Evolutionary conservation across 2,797 vertebrate genomes (phyloP).

Genomic region (Aldrovandia affinis): DNA sequence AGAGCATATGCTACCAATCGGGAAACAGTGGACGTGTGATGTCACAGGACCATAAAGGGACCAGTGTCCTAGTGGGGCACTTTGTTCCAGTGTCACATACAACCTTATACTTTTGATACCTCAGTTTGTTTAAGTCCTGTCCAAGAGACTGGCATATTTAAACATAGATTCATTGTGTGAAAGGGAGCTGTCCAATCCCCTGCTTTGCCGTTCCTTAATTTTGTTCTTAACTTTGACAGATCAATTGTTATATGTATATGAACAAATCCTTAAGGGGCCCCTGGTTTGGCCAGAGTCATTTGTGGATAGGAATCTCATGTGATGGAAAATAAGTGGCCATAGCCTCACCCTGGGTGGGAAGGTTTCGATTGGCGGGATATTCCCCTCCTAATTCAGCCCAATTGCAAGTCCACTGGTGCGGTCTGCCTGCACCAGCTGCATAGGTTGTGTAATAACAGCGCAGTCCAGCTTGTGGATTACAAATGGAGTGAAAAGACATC

Average conservation of each 20-base stretch:
- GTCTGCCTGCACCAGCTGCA: no score
- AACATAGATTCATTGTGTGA: background rate
- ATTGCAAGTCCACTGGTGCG: no score
- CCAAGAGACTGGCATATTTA: background rate
- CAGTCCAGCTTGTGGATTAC: no score
- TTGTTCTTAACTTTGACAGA: background rate
- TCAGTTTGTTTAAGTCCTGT: constrained; percentile 7
- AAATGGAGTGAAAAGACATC: no score
- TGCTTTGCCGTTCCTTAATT: background rate
- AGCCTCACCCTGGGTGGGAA: no score
- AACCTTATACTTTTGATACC: background rate
- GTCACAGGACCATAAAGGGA: constrained; percentile 40
- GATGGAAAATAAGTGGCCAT: no score
- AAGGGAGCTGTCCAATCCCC: background rate
- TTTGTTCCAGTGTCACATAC: constrained; percentile 5
- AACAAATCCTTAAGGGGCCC: no score
- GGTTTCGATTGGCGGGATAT: no score
- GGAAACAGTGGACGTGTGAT: constrained; percentile 34
- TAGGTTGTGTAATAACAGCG: no score
- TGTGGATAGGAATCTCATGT: no score
- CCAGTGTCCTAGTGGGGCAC: constrained; percentile 10
- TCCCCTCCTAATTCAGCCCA: no score
- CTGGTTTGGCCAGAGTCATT: no score
- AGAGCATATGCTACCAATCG: constrained; percentile 29
- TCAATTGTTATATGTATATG: background rate